Percentiles rank a stretch among this genome's conserved stretches.
Evolutionary conservation across 2,113 vertebrate species (phyloP).

Genomic region (Glareola pratincola): DNA sequence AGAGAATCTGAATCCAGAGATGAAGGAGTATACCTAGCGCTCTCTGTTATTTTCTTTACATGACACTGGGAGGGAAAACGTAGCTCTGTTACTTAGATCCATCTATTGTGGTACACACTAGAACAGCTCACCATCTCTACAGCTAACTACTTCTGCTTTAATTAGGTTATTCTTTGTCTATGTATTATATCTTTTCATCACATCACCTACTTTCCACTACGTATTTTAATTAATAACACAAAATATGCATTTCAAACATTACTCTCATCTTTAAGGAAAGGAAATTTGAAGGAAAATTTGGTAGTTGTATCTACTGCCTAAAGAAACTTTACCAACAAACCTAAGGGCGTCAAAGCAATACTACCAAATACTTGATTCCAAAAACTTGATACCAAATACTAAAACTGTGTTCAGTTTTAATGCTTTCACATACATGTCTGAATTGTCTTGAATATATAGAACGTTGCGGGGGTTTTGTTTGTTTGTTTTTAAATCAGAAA

Average conservation of each 20-base stretch:
- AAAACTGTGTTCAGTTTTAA: not conserved
- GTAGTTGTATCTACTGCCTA: not conserved
- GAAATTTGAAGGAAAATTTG: not conserved
- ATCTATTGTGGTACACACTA: not conserved
- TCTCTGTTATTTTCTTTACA: not conserved
- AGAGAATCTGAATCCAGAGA: not conserved
- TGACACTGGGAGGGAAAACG: not conserved
- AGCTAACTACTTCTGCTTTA: not conserved
- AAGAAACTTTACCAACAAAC: not conserved
- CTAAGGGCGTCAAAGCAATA: not conserved
- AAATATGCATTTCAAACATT: not conserved
- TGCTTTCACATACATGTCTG: not conserved
- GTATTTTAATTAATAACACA: not conserved
- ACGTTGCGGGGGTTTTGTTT: not conserved
- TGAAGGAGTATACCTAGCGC: not conserved
- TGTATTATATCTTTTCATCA: not conserved
- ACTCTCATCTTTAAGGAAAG: not conserved
- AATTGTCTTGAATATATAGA: not conserved
- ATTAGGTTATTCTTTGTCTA: not conserved
- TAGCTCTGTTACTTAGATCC: not conserved
- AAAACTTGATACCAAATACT: too few relatives aligned
- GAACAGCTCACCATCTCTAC: not conserved
- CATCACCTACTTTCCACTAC: not conserved
- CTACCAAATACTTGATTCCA: not conserved
- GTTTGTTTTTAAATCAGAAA: not conserved